Evolutionary conservation across 2,888 invertebrate genomes (phyloP).

Genomic region (Drosophila parthenogenetica): DNA sequence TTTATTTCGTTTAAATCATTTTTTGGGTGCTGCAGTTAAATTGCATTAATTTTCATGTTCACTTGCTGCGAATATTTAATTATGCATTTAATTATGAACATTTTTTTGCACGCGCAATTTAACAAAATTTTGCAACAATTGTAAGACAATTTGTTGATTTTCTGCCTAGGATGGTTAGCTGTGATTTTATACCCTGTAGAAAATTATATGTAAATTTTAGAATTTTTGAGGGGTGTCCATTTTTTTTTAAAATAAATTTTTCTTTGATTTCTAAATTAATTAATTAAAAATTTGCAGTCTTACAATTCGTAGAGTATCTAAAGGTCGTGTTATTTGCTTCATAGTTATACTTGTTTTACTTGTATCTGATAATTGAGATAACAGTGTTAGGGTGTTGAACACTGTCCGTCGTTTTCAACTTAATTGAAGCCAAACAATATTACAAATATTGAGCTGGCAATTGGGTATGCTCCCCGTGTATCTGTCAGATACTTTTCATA

Average conservation of each 20-base stretch:
- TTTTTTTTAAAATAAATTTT: too few species aligned
- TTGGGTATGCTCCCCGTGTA: conserved; percentile 68
- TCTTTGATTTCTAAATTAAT: neutral
- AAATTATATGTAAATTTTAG: too few species aligned
- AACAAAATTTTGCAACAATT: conserved; percentile 47
- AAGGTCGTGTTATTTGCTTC: neutral
- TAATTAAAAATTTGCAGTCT: too few species aligned
- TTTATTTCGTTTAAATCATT: conserved; percentile 13
- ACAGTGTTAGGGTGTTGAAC: conserved; percentile 24
- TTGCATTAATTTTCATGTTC: conserved; percentile 38
- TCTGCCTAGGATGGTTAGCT: conserved; percentile 15
- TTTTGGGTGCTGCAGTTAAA: conserved; percentile 22
- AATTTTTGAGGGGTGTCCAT: too few species aligned
- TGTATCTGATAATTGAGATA: conserved; percentile 31
- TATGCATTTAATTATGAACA: conserved; percentile 43
- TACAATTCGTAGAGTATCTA: neutral
- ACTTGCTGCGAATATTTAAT: conserved; percentile 42
- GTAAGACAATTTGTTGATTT: conserved; percentile 28
- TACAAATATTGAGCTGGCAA: conserved; percentile 50
- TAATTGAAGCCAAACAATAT: conserved; percentile 42
- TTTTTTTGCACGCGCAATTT: conserved; percentile 57
- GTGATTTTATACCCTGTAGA: conserved; percentile 1
- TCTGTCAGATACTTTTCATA: conserved; percentile 63
- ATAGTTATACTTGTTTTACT: conserved; percentile 9
- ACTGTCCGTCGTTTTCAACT: conserved; percentile 33